These are phyloP conservation scores for Heliconius hewitsoni DNA, from an alignment of 1,140 invertebrate species.

Conservation along the genomic window DNA sequence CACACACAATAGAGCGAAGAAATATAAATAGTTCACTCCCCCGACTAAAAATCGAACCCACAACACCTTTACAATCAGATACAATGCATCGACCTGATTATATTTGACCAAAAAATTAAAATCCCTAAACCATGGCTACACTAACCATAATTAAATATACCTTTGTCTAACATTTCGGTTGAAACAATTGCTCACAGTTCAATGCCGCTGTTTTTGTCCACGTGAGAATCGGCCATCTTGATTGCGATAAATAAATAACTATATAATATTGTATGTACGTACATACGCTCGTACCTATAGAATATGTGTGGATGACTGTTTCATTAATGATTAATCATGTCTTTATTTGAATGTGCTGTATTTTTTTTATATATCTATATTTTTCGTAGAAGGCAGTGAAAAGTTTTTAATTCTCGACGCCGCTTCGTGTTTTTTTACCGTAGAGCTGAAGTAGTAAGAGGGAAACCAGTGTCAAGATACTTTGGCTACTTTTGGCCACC, in stretches of 20 bases:
- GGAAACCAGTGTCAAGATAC: too few species aligned
- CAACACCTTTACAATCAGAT: too few species aligned
- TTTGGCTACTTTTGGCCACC: too few species aligned
- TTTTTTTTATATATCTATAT: too few species aligned
- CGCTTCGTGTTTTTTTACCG: too few species aligned
- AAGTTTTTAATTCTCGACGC: too few species aligned
- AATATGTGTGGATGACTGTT: background rate
- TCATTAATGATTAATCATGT: background rate
- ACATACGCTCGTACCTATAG: background rate
- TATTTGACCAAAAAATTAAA: background rate
- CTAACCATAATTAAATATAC: constrained; percentile 59
- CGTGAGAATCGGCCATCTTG: constrained; percentile 53
- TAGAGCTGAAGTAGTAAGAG: too few species aligned
- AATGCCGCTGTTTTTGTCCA: constrained; percentile 61
- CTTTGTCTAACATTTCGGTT: constrained; percentile 61
- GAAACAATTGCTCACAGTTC: constrained; percentile 57
- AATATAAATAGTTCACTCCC: too few species aligned
- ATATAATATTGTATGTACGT: constrained; percentile 4
- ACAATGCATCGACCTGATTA: background rate
- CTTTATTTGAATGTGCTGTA: background rate
- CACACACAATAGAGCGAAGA: too few species aligned
- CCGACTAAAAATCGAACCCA: too few species aligned
- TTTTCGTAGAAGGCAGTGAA: too few species aligned
- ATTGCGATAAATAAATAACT: constrained; percentile 26
- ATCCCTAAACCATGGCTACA: constrained; percentile 32